Conservation (phyloP, 2,113 vertebrate species). For the Myrmophylax atrothorax region DNA sequence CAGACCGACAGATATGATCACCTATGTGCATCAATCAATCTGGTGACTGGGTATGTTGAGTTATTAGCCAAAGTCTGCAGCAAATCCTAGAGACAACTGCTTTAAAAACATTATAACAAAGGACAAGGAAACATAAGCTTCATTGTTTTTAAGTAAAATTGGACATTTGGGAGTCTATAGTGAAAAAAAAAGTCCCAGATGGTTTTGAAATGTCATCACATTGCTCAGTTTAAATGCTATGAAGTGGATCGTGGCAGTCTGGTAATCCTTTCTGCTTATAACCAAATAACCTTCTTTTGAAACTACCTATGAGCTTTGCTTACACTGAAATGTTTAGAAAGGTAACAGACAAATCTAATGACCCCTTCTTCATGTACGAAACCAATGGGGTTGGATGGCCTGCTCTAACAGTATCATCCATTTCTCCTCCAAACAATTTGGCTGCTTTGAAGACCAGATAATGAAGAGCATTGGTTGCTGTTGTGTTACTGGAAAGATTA, state of each 20-base stretch:
- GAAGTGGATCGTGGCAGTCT: not conserved
- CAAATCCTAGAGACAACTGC: not conserved
- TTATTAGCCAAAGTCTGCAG: not conserved
- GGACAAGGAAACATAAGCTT: not conserved
- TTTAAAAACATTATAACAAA: not conserved
- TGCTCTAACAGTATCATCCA: not conserved
- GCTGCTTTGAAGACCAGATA: not conserved
- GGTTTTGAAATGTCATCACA: constrained; percentile 17
- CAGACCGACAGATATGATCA: not conserved
- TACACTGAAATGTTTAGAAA: not conserved
- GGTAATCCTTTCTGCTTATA: not conserved
- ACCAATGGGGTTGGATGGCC: not conserved
- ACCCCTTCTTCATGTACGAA: not conserved
- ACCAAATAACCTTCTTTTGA: not conserved
- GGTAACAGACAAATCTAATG: not conserved
- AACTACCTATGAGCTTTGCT: not conserved
- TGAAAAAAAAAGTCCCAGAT: not conserved
- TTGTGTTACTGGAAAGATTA: not conserved
- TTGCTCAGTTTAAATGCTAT: not conserved
- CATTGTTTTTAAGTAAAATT: not conserved
- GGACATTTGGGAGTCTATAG: not conserved
- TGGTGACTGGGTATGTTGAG: not conserved
- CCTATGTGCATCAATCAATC: not conserved
- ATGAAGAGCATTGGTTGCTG: not conserved
- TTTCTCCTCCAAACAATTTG: not conserved